Conservation (phyloP, 2,888 invertebrate species). For the Megalurothrips usitatus region DNA sequence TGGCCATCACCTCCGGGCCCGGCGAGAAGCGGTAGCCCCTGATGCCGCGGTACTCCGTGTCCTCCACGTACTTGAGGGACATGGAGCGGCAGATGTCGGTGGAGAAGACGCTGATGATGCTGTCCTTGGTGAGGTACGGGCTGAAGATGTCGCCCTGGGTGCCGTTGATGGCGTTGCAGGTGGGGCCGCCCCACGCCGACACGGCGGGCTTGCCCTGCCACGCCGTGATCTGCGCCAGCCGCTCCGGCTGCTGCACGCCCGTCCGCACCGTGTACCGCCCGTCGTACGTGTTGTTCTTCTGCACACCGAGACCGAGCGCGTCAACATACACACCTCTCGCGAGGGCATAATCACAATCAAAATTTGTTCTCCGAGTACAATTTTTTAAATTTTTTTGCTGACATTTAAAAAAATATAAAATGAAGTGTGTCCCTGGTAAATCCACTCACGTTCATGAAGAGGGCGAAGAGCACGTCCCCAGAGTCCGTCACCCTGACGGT, state of each 20-base stretch:
- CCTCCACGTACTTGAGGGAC: background rate
- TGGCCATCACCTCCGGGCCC: background rate
- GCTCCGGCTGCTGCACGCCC: background rate
- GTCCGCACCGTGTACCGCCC: background rate
- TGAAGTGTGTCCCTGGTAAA: no score
- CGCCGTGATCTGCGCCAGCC: background rate
- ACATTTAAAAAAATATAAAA: no score
- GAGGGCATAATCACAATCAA: background rate
- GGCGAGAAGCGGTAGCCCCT: background rate
- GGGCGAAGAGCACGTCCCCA: slow-evolving; percentile 2
- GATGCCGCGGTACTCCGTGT: background rate
- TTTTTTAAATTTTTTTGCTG: no score
- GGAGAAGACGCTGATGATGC: slow-evolving; percentile 9
- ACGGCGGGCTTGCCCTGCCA: background rate
- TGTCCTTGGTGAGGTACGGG: background rate
- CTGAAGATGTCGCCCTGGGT: slow-evolving; percentile 21
- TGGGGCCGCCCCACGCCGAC: background rate
- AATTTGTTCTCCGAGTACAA: no score
- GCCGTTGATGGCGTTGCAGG: slow-evolving; percentile 13
- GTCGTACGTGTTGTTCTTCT: slow-evolving; percentile 13
- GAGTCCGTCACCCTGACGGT: background rate
- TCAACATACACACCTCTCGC: background rate
- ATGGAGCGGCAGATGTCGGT: slow-evolving; percentile 20
- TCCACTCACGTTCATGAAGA: background rate
- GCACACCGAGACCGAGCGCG: background rate